Percentiles rank a stretch among this genome's conserved stretches.
These are phyloP conservation scores for Eueides isabella DNA, from an alignment of 1,140 invertebrate species.

Conservation along the genomic window DNA sequence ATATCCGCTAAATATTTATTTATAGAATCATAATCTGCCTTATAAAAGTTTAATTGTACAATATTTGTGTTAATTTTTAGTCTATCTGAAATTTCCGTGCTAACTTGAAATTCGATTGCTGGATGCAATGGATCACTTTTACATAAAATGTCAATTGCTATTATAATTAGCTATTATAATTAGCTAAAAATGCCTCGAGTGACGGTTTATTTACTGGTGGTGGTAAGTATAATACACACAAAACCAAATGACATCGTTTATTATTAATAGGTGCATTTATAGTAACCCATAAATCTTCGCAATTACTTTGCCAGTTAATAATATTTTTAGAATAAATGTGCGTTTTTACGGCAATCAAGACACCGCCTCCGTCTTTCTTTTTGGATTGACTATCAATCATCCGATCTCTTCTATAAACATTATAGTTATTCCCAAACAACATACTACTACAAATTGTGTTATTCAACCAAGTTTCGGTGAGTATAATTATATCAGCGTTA, in stretches of 20 bases:
- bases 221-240: not conserved
- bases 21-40: no score
- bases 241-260: not conserved
- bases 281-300: not conserved
- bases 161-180: not conserved
- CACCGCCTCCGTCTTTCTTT: constrained; percentile 2
- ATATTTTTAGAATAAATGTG: constrained; percentile 9
- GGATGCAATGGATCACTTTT: no score
- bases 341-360: constrained; percentile 1
- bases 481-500: no score
- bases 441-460: no score
- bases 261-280: not conserved
- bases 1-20: constrained; percentile 2
- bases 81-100: no score
- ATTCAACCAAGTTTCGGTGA: no score
- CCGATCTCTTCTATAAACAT: constrained; percentile 11
- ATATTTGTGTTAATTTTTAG: no score
- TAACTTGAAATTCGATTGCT: no score
- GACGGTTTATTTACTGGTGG: not conserved
- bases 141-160: no score
- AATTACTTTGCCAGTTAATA: not conserved
- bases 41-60: no score
- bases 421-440: no score
- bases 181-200: constrained; percentile 1
- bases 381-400: not conserved